Evolutionary conservation across 1,140 invertebrate species (phyloP), one percentile per base, ranked within the genome.

Genomic region (Tetramorium simillimum): DNA sequence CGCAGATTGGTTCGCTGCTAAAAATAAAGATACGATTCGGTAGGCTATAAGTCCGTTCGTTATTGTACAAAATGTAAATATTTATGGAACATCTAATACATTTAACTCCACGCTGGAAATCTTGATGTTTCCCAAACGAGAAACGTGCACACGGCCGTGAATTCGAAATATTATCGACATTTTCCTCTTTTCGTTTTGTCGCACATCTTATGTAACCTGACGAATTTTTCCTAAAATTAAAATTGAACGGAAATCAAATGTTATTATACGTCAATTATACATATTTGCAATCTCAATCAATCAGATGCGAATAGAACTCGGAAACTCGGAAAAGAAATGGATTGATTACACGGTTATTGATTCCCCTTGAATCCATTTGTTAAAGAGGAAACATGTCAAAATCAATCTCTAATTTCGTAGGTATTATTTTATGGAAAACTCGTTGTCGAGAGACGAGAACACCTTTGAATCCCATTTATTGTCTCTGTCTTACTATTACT

Each of bases 1-100:
- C 33, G 7, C 67, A 60, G 62, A 90, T 89, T 89, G 72, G 88
- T 28, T 21, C 65, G 62, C 28, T 70, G 88, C 89, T 90, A 90
- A 90, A 90, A 90, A 90, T 90, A 90, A 90, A 90, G 67, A n/a
- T 65, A 78, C 65, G 70, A 62, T 82, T 77, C 63, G 72, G 33
- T 40, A 58, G 62, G 75, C 58, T 56, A 56, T 62, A 87, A 89
- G 46, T 81, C 16, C 63, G 76, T 85, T 77, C 70, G 82, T 87
- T 60, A 88, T 81, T 91, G 80, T 86, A 80, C 73, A 84, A 75
- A 78, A 88, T 84, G 82, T 82, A 82, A 80, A 85, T 80, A 85
- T 81, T 86, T 77, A 88, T 51, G 65, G 49, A 65, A 56, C 72
- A 89, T 88, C 65, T 58, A 86, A 37, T 28, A 72, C 49, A 90